phyloP scores from a whole-genome alignment of 2,113 vertebrate genomes.

The Eulemur rufifrons region DNA sequence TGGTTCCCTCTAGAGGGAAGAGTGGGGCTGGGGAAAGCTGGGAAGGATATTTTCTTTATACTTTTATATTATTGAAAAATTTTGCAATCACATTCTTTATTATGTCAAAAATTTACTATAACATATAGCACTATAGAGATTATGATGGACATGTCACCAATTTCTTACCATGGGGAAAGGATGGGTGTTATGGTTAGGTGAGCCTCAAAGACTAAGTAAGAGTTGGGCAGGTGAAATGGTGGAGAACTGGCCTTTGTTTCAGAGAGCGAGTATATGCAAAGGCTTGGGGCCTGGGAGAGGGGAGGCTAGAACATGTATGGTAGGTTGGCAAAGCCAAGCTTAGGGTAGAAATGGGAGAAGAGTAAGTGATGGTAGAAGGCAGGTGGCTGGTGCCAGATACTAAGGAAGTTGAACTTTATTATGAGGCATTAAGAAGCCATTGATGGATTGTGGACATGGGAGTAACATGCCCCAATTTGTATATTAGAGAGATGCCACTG shows the following conservation, averaged over 20 bases:
- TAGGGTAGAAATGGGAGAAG: not conserved
- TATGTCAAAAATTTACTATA: not conserved
- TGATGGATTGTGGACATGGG: not conserved
- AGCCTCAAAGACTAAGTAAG: not conserved
- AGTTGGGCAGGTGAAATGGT: not conserved
- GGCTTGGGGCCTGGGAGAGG: not conserved
- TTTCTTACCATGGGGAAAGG: not conserved
- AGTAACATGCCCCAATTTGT: not conserved
- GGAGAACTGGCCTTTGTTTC: not conserved
- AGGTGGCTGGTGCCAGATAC: not conserved
- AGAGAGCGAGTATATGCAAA: not conserved
- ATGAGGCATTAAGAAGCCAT: not conserved
- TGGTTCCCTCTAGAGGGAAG: not conserved
- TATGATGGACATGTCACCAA: not conserved
- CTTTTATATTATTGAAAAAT: not conserved
- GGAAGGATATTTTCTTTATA: not conserved
- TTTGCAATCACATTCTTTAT: not conserved
- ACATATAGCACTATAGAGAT: not conserved
- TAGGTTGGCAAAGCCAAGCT: not conserved
- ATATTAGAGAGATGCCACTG: not conserved
- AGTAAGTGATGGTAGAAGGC: not conserved
- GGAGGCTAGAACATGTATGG: rapidly evolving
- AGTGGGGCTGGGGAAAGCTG: not conserved
- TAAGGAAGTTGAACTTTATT: not conserved
- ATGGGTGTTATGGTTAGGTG: too few species aligned